These are phyloP conservation scores for Takifugu bimaculatus DNA, from an alignment of 2,113 vertebrate genomes.

Conservation along the genomic window DNA sequence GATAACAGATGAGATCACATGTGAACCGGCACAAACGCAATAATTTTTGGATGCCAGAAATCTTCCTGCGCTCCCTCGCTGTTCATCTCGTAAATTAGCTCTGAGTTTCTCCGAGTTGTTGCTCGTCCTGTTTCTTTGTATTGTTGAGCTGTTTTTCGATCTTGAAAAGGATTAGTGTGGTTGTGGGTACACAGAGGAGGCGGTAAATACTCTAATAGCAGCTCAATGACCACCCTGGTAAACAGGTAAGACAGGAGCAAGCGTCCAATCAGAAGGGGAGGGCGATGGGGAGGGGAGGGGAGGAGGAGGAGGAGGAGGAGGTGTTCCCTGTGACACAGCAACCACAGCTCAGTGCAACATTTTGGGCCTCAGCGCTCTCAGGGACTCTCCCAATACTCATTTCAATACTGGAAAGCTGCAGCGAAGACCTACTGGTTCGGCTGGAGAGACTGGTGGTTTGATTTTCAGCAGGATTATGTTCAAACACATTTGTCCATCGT, in stretches of 20 bases:
- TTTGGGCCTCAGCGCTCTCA: no score
- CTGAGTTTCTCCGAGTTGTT: background rate
- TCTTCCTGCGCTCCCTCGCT: no score
- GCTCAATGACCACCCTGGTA: slow-evolving; percentile 4
- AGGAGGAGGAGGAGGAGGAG: slow-evolving; percentile 12
- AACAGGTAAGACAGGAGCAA: slow-evolving; percentile 24
- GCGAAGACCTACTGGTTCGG: no score
- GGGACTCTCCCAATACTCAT: no score
- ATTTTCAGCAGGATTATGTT: slow-evolving; percentile 16
- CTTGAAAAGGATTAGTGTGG: background rate
- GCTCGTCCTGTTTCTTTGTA: background rate
- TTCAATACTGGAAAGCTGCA: no score
- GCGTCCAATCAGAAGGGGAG: slow-evolving; percentile 24
- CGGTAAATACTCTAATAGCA: background rate
- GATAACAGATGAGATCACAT: no score
- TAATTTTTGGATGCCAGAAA: no score
- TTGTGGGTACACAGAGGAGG: background rate
- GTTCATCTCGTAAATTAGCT: no score
- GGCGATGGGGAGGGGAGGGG: no score
- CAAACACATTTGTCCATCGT: background rate
- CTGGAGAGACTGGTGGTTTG: no score
- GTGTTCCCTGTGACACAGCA: background rate
- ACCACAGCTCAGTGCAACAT: background rate
- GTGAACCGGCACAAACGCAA: background rate
- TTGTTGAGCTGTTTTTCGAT: background rate